Evolutionary conservation across 2,797 vertebrate species (phyloP).

Genomic region (Micromesistius poutassou): DNA sequence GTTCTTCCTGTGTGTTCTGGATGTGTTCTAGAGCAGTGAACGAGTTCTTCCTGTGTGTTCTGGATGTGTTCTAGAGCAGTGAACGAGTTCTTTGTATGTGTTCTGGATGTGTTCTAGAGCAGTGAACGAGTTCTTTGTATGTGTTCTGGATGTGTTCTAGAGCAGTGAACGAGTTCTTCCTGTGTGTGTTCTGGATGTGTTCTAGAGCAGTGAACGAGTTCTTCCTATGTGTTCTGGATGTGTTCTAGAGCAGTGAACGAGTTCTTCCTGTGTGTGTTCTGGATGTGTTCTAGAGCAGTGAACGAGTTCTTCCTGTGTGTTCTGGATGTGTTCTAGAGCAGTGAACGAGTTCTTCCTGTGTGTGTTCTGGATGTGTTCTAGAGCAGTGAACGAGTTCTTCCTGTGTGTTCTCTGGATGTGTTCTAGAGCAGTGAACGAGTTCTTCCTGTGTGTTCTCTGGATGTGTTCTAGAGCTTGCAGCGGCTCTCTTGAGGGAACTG

Average conservation of each 20-base stretch:
- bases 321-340: slow-evolving; percentile 38
- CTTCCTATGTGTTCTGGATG: slow-evolving; percentile 37
- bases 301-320: not conserved
- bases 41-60: too few species aligned
- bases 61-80: not conserved
- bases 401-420: not conserved
- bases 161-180: not conserved
- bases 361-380: slow-evolving; percentile 40
- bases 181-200: slow-evolving; percentile 38
- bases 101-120: slow-evolving; percentile 38
- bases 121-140: not conserved
- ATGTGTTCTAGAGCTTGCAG: slow-evolving; percentile 71
- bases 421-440: slow-evolving; percentile 49
- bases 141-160: slow-evolving; percentile 39
- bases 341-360: not conserved
- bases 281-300: slow-evolving; percentile 42
- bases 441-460: not conserved
- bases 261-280: not conserved
- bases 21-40: slow-evolving; percentile 65
- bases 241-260: not conserved
- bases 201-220: not conserved
- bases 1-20: not conserved
- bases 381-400: slow-evolving; percentile 26
- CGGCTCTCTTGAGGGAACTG: slow-evolving; percentile 73
- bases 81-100: not conserved